Evolutionary conservation across 2,888 invertebrate genomes (phyloP).

Genomic region (Rhaphigaster nebulosa): DNA sequence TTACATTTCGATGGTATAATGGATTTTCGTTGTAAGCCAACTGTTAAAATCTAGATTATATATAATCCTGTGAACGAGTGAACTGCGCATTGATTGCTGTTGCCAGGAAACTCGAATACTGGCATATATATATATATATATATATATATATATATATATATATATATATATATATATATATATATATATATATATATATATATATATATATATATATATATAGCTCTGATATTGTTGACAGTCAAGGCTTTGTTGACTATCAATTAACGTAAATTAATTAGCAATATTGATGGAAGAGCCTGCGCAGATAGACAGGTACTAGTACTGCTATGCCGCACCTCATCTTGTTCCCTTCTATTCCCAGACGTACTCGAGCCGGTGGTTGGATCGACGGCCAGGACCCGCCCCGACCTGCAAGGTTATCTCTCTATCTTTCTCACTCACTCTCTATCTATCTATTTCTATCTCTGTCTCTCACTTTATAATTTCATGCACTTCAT

Average conservation of each 20-base stretch:
- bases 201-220: too few relatives aligned
- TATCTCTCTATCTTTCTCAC: slow-evolving; percentile 63
- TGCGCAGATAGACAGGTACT: slow-evolving; percentile 1
- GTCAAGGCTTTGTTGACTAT: not conserved
- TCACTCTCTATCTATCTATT: slow-evolving; percentile 61
- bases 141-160: too few relatives aligned
- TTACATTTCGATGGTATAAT: too few relatives aligned
- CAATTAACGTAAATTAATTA: not conserved
- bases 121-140: too few relatives aligned
- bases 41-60: too few relatives aligned
- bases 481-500: slow-evolving; percentile 62
- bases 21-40: too few relatives aligned
- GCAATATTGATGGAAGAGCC: not conserved
- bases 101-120: not conserved
- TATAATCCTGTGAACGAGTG: too few relatives aligned
- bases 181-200: too few relatives aligned
- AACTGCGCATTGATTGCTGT: not conserved
- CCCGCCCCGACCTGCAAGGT: slow-evolving; percentile 64
- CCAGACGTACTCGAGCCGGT: slow-evolving; percentile 63
- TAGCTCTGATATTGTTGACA: not conserved
- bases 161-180: too few relatives aligned
- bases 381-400: slow-evolving; percentile 63
- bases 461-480: slow-evolving; percentile 63
- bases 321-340: not conserved
- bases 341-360: slow-evolving; percentile 62